phyloP scores from a whole-genome alignment of 1,140 invertebrate species.

The Hylaeus anthracinus region DNA sequence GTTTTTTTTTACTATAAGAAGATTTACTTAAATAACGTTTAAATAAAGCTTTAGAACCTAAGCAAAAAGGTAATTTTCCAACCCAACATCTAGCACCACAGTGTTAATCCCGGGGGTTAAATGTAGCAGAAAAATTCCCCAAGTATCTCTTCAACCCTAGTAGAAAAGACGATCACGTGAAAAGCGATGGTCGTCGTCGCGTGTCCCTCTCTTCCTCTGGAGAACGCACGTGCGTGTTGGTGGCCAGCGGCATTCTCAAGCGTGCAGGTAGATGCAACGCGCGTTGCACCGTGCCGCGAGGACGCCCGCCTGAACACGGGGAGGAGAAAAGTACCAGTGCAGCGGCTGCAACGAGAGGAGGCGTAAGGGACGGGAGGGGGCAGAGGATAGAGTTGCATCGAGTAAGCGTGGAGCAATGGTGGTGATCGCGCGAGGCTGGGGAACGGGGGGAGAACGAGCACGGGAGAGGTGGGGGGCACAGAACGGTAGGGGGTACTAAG shows the following conservation, averaged over 20 bases:
- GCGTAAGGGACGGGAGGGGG: not conserved
- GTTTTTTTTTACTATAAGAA: no score
- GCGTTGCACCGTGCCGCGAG: conserved; percentile 2
- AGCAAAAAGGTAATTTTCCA: no score
- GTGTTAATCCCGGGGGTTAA: no score
- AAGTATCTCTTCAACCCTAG: no score
- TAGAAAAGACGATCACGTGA: no score
- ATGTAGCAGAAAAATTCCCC: no score
- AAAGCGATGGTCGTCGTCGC: not conserved
- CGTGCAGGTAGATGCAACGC: conserved; percentile 51
- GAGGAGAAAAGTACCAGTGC: not conserved
- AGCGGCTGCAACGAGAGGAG: no score
- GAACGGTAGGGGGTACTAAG: conserved; percentile 63
- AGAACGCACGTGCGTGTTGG: conserved; percentile 8
- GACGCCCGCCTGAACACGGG: conserved; percentile 8
- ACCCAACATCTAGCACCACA: no score
- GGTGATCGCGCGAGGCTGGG: not conserved
- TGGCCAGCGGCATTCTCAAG: conserved; percentile 34
- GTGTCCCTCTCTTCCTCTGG: not conserved
- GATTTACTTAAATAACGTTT: no score
- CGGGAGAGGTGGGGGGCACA: not conserved
- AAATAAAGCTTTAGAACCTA: no score
- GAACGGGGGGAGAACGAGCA: not conserved
- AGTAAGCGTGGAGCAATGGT: conserved; percentile 48
- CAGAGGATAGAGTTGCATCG: conserved; percentile 43